phyloP scores from a whole-genome alignment of 2,888 invertebrate species.

The Drosophila prostipennis region DNA sequence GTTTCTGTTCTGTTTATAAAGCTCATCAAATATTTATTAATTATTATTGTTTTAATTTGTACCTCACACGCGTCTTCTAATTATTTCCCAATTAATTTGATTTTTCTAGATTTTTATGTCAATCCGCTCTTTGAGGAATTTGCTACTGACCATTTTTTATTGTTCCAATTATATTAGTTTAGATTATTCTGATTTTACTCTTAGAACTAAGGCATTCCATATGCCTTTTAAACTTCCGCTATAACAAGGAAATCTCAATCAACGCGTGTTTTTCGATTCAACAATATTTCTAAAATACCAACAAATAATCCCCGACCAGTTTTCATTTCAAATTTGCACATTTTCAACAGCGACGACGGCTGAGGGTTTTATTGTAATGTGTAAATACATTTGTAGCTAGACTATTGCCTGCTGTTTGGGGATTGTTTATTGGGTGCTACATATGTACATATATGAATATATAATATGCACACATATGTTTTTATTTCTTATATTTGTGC shows the following conservation, averaged over 20 bases:
- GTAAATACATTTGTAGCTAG: constrained; percentile 40
- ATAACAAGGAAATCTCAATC: constrained; percentile 25
- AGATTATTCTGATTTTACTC: too few relatives aligned
- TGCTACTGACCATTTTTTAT: too few relatives aligned
- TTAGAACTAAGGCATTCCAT: too few relatives aligned
- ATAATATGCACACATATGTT: constrained; percentile 5
- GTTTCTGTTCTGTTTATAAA: too few relatives aligned
- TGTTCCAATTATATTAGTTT: too few relatives aligned
- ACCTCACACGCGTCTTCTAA: too few relatives aligned
- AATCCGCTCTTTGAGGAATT: too few relatives aligned
- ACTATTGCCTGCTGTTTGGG: constrained; percentile 1
- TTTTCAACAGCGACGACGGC: not conserved
- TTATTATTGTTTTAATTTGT: too few relatives aligned
- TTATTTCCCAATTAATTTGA: too few relatives aligned
- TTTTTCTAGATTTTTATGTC: too few relatives aligned
- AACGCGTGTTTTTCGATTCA: constrained; percentile 5
- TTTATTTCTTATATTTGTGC: constrained; percentile 10
- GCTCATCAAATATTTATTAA: too few relatives aligned
- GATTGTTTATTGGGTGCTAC: constrained; percentile 20
- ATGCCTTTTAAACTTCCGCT: not conserved
- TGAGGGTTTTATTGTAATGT: constrained; percentile 30
- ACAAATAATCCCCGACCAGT: constrained; percentile 11
- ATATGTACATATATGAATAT: not conserved
- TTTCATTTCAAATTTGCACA: constrained; percentile 35
- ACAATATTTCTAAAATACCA: constrained; percentile 1